Evolutionary conservation across 2,797 vertebrate species (phyloP), one percentile per base, ranked within the genome.

Genomic region (Helicolenus hilgendorfi): DNA sequence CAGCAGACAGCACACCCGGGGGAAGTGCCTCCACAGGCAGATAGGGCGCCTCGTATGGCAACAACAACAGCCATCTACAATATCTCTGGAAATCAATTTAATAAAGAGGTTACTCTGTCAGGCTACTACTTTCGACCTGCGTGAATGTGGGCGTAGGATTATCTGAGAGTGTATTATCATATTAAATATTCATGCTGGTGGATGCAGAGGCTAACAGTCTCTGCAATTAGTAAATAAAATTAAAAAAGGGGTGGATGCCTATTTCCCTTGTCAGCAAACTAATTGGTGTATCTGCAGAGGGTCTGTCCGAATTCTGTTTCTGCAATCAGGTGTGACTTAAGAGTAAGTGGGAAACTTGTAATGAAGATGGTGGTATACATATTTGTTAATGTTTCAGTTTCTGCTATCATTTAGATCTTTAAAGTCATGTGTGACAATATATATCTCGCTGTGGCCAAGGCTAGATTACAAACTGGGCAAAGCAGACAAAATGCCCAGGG

Each of bases 111-210:
- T n/a, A 29, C 60, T 81, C 74, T 75, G n/a, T 53, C 70, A 49
- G 63, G 14, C 20, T 74, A 74, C 72, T 89, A 70, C 49, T 63
- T 63, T 72, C 4, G 74, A 93, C 65, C 64, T 72, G 20, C 2
- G 1, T 83, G 77, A 69, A 60, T 84, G 36, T 62, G 65, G 49
- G 26, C 1, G 24, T 77, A 33, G 78, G 75, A 88, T 88, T 80
- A 90, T 81, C 26, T n/a, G 64, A 24, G 18, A 79, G 79, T 86
- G 79, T 83, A 81, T 91, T 78, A 69, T 83, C 31, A 71, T 63
- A 90, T 89, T 65, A 81, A 86, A 92, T 85, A 84, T 92, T 84
- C 56, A 92, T 87, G 64, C 38, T 55, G 26, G 24, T 70, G 69
- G 70, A 83, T 83, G 33, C 22, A 76, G 11, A 33, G 75, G 24